Base-by-base conservation (phyloP, 2,113 vertebrate species). In the Myotis davidii region DNA sequence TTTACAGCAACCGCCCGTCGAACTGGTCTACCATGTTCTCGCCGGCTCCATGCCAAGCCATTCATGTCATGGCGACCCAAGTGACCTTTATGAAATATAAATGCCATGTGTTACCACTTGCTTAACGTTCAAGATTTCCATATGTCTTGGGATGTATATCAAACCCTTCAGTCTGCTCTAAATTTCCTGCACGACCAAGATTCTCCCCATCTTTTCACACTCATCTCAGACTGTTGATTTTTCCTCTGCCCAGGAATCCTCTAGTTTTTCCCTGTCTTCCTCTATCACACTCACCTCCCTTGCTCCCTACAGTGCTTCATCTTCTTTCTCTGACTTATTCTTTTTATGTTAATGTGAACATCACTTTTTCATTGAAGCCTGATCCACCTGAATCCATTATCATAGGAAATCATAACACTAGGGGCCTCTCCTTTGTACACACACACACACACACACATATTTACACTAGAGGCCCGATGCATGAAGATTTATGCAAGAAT, bases 111-210 rank as follows among this genome's bases (percentile, higher is more conserved):
- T 56, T 39, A 20, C 27, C 37, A 20, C 50, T 54, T 20, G 32
- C 37, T 70, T 59, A 56, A 56, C 50, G 11, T 78, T 83, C 11
- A 81, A 67, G 54, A 3, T 42, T 25, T 61, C 48, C 12, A 0
- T 39, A 12, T 67, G 52, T 67, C 61, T 65, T 73, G 61, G 39
- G 17, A 50, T 69, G 12, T 42, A 54, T 8, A 61, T 4, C 18
- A 32, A 88, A 25, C 18, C 20, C 29, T 74, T 61, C 10, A 10
- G 13, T 45, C 27, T 23, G 10, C 52, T 73, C 12, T 54, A 7
- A 69, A 3, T 50, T 85, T 79, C 76, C 21, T 29, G 16, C 8
- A 3, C 0, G 0, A 23, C 42, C 0, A 0, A 1, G 13, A 70
- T 56, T 56, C 14, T 69, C 6, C 5, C 6, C 78, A 2, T 23